These are phyloP conservation scores for Scaptomyza montana DNA, from an alignment of 1,140 invertebrate genomes.

Conservation along the genomic window DNA sequence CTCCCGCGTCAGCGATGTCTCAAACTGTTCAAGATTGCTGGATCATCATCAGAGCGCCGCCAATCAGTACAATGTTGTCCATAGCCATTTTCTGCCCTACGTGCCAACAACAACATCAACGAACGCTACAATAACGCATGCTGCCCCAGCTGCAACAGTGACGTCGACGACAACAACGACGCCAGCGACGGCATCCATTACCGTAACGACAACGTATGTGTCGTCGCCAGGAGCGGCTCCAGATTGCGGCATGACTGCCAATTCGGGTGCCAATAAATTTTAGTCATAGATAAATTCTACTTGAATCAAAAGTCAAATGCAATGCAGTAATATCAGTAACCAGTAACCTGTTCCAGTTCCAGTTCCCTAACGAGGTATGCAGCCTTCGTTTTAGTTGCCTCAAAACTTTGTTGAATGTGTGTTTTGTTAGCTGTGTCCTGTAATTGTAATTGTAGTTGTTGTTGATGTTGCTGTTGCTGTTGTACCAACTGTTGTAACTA, in stretches of 20 bases:
- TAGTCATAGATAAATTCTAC: conserved; percentile 44
- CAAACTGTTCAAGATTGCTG: conserved; percentile 79
- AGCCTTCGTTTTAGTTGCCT: conserved; percentile 4
- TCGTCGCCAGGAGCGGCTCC: conserved; percentile 59
- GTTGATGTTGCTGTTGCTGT: conserved; percentile 58
- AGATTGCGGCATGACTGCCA: conserved; percentile 63
- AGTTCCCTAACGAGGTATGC: conserved; percentile 17
- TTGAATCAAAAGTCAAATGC: neutral
- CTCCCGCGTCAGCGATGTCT: conserved; percentile 81
- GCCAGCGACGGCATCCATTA: conserved; percentile 30
- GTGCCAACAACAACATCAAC: conserved; percentile 69
- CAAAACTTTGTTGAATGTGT: conserved; percentile 22
- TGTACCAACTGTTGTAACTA: conserved; percentile 34
- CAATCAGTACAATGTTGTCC: conserved; percentile 71
- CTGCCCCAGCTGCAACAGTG: conserved; percentile 54
- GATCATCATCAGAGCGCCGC: conserved; percentile 79
- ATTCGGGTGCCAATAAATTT: conserved; percentile 71
- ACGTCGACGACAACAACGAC: conserved; percentile 30
- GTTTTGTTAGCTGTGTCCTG: conserved; percentile 31
- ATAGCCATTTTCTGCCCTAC: conserved; percentile 72
- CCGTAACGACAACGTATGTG: conserved; percentile 64
- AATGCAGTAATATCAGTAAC: conserved; percentile 18
- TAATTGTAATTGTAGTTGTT: conserved; percentile 46
- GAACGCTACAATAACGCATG: conserved; percentile 51
- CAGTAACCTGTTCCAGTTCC: conserved; percentile 6